phyloP scores from a whole-genome alignment of 1,140 invertebrate species.

The Sminthurides bifidus region DNA sequence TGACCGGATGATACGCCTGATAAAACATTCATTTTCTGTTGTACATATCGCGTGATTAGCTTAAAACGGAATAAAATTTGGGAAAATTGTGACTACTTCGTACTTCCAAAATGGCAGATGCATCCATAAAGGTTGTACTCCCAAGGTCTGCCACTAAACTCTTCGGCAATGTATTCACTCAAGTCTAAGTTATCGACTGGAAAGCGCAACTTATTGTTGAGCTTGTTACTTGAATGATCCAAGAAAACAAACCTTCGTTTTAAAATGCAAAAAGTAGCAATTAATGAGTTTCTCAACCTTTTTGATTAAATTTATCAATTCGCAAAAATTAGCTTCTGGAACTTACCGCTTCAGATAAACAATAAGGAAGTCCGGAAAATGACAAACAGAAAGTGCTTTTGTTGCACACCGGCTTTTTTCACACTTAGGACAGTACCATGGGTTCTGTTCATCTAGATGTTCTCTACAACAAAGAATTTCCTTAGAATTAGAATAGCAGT shows the following conservation, averaged over 20 bases:
- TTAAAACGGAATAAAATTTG: neutral
- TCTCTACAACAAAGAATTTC: slow-evolving; percentile 41
- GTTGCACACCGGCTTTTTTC: slow-evolving; percentile 54
- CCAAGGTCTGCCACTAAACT: slow-evolving; percentile 7
- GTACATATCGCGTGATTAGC: neutral
- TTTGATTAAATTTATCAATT: neutral
- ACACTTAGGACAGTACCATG: slow-evolving; percentile 58
- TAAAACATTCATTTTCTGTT: neutral
- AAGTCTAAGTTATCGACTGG: slow-evolving; percentile 48
- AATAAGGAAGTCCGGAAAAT: slow-evolving; percentile 56
- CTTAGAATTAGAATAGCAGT: neutral
- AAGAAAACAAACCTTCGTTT: slow-evolving; percentile 54
- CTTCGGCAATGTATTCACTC: slow-evolving; percentile 34
- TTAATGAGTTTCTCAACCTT: neutral
- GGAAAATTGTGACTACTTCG: slow-evolving; percentile 19
- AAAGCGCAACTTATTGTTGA: slow-evolving; percentile 55
- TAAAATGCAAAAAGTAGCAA: slow-evolving; percentile 8
- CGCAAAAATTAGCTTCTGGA: neutral
- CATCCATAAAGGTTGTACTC: slow-evolving; percentile 54
- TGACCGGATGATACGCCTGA: slow-evolving; percentile 53
- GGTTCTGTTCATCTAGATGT: slow-evolving; percentile 54
- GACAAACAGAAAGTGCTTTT: slow-evolving; percentile 56
- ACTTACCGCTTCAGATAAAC: slow-evolving; percentile 56
- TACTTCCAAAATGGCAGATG: slow-evolving; percentile 60
- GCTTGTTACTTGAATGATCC: slow-evolving; percentile 53